Conservation (phyloP, 2,888 invertebrate species). For the Heliconius hortense region DNA sequence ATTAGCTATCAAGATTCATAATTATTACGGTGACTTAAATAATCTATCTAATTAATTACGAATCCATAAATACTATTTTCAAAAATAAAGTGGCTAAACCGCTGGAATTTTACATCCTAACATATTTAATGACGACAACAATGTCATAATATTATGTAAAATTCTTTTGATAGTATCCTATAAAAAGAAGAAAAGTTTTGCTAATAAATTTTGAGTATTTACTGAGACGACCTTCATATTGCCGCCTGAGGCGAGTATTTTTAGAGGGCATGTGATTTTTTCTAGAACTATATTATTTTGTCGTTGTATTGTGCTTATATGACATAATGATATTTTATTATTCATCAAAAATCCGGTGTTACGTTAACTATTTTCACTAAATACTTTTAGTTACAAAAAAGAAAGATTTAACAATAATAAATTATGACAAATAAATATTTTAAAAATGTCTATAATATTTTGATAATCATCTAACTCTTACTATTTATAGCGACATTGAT, state of each 20-base stretch:
- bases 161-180: not conserved
- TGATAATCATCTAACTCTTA: not conserved
- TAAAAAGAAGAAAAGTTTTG: conserved; percentile 10
- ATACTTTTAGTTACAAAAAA: not conserved
- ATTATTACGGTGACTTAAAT: conserved; percentile 10
- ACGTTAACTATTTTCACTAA: too few relatives aligned
- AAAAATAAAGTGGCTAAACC: not conserved
- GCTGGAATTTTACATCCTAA: too few relatives aligned
- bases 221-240: conserved; percentile 68
- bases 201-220: conserved; percentile 29
- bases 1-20: conserved; percentile 15
- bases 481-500: not conserved
- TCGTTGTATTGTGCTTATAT: conserved; percentile 26
- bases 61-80: not conserved
- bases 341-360: not conserved
- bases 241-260: conserved; percentile 69
- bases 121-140: not conserved
- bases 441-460: not conserved
- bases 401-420: not conserved
- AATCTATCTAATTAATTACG: conserved; percentile 1
- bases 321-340: conserved; percentile 12
- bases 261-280: conserved; percentile 66
- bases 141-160: not conserved
- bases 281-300: conserved; percentile 32
- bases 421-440: not conserved